Conservation (phyloP, 2,797 vertebrate species). For the Gouania willdenowi region DNA sequence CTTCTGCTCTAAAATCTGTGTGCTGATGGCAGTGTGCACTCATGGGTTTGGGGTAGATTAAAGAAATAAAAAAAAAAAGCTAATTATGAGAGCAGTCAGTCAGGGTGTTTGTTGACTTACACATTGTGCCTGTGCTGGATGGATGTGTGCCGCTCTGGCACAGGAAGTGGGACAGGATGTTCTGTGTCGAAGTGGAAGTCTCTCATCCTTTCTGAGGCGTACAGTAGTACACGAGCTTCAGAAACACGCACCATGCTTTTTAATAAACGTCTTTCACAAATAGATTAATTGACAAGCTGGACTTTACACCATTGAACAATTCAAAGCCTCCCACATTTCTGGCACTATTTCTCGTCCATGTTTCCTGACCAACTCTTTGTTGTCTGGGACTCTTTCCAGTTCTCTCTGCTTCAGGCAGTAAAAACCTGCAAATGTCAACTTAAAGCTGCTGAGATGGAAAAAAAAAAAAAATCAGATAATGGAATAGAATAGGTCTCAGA, state of each 20-base stretch:
- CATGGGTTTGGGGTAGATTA: background rate
- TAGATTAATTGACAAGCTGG: too few relatives aligned
- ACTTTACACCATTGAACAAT: too few relatives aligned
- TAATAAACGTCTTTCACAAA: constrained; percentile 8
- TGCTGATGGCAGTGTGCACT: background rate
- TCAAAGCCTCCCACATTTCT: background rate
- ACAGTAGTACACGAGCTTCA: constrained; percentile 6
- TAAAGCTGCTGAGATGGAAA: too few relatives aligned
- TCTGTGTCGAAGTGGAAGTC: constrained; percentile 39
- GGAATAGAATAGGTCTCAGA: too few relatives aligned
- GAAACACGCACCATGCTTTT: background rate
- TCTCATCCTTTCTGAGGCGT: constrained; percentile 18
- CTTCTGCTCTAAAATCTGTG: too few relatives aligned
- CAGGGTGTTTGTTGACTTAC: constrained; percentile 21
- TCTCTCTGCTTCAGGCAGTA: too few relatives aligned
- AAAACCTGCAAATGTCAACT: too few relatives aligned
- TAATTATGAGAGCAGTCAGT: background rate
- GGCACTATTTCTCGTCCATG: background rate
- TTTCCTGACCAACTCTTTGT: background rate
- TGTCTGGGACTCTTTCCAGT: background rate
- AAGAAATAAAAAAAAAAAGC: background rate
- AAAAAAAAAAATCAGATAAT: too few relatives aligned
- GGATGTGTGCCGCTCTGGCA: constrained; percentile 35
- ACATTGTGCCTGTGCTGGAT: constrained; percentile 2
- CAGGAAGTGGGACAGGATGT: constrained; percentile 44